phyloP scores from a whole-genome alignment of 2,888 invertebrate species.

The Chironomus riparius region DNA sequence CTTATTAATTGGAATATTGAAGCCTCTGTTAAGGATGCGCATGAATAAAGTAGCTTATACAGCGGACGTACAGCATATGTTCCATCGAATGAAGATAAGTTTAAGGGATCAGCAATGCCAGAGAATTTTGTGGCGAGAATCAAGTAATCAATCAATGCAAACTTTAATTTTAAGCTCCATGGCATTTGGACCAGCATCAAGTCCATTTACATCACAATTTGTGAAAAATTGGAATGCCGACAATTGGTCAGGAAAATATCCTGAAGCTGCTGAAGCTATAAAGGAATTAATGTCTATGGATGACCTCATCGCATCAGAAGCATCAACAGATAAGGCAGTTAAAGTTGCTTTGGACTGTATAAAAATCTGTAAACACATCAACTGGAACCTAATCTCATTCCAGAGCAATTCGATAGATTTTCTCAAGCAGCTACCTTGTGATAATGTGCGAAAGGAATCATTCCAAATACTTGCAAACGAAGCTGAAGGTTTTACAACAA shows the following conservation, averaged over 20 bases:
- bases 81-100: slow-evolving; percentile 32
- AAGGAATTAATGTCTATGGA: not conserved
- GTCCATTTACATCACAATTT: not conserved
- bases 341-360: not conserved
- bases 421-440: not conserved
- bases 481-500: not conserved
- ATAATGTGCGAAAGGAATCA: not conserved
- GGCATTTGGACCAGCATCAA: not conserved
- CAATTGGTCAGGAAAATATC: not conserved
- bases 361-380: not conserved
- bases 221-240: not conserved
- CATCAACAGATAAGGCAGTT: not conserved
- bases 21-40: slow-evolving; percentile 37
- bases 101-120: slow-evolving; percentile 33
- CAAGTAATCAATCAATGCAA: not conserved
- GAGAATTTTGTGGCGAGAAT: slow-evolving; percentile 33
- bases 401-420: not conserved
- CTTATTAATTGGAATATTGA: too few species aligned
- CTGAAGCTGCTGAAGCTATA: not conserved
- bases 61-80: slow-evolving; percentile 34
- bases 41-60: slow-evolving; percentile 34
- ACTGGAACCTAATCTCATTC: not conserved
- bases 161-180: not conserved
- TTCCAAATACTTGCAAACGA: not conserved
- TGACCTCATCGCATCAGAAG: not conserved